These are phyloP conservation scores for Mustelus asterias DNA, from an alignment of 2,113 vertebrate genomes.

Conservation along the genomic window DNA sequence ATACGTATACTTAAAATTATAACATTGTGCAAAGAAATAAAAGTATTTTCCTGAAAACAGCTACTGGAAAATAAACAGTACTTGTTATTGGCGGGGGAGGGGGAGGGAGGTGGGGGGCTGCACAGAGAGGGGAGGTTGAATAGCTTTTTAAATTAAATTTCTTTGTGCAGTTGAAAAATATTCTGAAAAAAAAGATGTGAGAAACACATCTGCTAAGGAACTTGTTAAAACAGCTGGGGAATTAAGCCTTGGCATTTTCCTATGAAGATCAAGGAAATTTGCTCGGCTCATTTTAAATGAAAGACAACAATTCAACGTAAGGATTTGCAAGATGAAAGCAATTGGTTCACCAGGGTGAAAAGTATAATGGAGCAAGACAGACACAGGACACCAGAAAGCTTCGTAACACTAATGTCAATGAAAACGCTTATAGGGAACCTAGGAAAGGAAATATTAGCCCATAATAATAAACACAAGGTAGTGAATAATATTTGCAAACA, in stretches of 20 bases:
- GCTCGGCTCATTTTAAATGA: neutral
- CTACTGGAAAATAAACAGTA: neutral
- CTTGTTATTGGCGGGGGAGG: neutral
- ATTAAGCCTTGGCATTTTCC: slow-evolving; percentile 12
- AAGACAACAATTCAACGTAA: neutral
- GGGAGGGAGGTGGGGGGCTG: too few species aligned
- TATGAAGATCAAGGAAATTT: neutral
- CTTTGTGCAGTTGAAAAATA: neutral
- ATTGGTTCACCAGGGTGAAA: neutral
- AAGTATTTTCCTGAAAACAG: neutral
- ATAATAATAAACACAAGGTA: neutral
- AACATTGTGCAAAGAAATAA: neutral
- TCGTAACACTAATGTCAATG: neutral
- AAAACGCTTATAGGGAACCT: neutral
- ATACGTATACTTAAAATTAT: neutral
- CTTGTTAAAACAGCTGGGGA: slow-evolving; percentile 15
- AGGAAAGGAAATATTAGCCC: neutral
- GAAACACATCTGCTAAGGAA: neutral
- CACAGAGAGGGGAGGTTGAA: too few species aligned
- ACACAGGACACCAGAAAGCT: neutral
- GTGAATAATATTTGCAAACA: neutral
- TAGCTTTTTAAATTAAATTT: neutral
- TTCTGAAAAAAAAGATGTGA: neutral
- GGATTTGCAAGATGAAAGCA: neutral
- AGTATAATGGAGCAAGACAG: neutral